Percentiles rank a stretch among this genome's conserved stretches.
Conservation (phyloP, 2,113 vertebrate genomes). For the Paedocypris sp. region DNA sequence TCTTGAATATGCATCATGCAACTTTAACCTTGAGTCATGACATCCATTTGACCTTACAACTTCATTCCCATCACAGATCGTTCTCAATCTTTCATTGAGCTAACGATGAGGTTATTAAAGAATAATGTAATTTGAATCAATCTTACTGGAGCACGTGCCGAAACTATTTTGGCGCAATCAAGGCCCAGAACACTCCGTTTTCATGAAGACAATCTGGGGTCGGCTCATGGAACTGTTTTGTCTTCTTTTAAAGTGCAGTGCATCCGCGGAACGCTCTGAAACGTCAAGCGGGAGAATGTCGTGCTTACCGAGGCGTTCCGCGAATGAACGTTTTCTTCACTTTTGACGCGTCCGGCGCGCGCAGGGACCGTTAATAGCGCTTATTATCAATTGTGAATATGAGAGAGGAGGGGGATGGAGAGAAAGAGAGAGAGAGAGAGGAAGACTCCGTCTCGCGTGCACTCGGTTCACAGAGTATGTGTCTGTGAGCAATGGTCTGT, state of each 20-base stretch:
- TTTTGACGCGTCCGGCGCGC: constrained; percentile 43
- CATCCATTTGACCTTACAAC: too few species aligned
- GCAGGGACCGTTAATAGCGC: constrained; percentile 31
- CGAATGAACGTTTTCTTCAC: constrained; percentile 24
- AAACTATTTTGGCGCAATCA: constrained; percentile 20
- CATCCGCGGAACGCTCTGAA: neutral
- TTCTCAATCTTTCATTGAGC: neutral
- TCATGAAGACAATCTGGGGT: neutral
- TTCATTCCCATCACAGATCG: too few species aligned
- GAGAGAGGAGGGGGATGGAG: constrained; percentile 1
- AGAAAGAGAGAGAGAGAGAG: constrained; percentile 23
- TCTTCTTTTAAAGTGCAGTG: neutral
- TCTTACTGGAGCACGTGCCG: too few species aligned
- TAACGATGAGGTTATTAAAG: neutral
- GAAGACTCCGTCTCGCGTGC: neutral
- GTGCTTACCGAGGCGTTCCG: constrained; percentile 7
- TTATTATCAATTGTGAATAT: constrained; percentile 11
- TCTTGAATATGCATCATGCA: too few species aligned
- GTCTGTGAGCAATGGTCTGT: constrained; percentile 34
- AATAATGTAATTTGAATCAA: constrained; percentile 13
- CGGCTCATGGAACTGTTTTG: constrained; percentile 1
- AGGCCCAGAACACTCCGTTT: constrained; percentile 1
- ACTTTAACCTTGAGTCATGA: too few species aligned
- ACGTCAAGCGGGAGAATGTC: neutral
- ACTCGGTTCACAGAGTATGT: neutral